phyloP scores from a whole-genome alignment of 1,140 invertebrate species.

The Drosophila eugracilis region DNA sequence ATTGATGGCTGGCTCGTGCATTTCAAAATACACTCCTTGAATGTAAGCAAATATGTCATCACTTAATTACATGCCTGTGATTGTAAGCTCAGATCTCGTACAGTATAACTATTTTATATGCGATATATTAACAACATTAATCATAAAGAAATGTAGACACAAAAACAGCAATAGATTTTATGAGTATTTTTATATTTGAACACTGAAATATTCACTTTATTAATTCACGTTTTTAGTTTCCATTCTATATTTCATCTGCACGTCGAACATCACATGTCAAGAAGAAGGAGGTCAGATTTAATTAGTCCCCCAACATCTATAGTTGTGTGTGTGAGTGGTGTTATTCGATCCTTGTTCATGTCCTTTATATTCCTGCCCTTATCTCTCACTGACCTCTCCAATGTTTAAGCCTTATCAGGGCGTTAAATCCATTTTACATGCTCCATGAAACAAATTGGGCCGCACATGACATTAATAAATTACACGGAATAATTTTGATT shows the following conservation, averaged over 20 bases:
- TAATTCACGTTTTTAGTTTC: neutral
- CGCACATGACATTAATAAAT: constrained; percentile 69
- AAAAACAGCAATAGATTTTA: too few relatives aligned
- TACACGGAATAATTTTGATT: constrained; percentile 67
- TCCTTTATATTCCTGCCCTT: constrained; percentile 2
- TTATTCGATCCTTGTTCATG: constrained; percentile 20
- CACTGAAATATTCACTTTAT: too few relatives aligned
- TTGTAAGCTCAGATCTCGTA: neutral
- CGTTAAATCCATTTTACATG: constrained; percentile 69
- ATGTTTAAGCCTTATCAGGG: constrained; percentile 32
- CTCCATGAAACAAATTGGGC: constrained; percentile 71
- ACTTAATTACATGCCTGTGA: neutral
- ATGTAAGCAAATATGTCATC: neutral
- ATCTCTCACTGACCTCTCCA: constrained; percentile 6
- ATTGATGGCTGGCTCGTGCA: constrained; percentile 22
- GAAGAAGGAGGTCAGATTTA: constrained; percentile 24
- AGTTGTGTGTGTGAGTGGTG: constrained; percentile 10
- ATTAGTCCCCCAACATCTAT: constrained; percentile 55
- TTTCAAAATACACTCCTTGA: constrained; percentile 11
- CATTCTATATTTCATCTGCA: neutral
- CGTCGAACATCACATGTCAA: neutral
- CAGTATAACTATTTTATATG: too few relatives aligned
- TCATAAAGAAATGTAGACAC: too few relatives aligned
- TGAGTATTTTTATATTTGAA: neutral
- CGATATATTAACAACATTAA: too few relatives aligned